Evolutionary conservation across 2,797 vertebrate species (phyloP).

Genomic region (Enteromius trimaculatus): DNA sequence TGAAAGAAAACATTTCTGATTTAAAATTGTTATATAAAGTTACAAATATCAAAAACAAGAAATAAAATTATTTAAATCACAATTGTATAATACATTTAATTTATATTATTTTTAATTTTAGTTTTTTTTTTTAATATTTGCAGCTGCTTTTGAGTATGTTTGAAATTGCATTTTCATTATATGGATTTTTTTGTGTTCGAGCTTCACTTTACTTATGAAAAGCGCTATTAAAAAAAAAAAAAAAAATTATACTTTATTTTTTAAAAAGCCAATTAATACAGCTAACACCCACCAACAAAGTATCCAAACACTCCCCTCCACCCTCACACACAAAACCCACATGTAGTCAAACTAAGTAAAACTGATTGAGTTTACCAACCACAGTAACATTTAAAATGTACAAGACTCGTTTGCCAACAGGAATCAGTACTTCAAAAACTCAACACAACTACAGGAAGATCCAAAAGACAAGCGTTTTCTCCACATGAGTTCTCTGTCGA

Average conservation of each 20-base stretch:
- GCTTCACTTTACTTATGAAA: not conserved
- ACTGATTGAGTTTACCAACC: not conserved
- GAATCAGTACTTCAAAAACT: not conserved
- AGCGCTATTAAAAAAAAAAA: no score
- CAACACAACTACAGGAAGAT: not conserved
- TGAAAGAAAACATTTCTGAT: not conserved
- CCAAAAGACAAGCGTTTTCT: conserved; percentile 17
- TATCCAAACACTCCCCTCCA: not conserved
- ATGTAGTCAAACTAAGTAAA: not conserved
- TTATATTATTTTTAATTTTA: not conserved
- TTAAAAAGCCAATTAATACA: not conserved
- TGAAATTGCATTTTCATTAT: not conserved
- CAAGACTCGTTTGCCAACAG: conserved; percentile 7
- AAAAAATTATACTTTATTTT: not conserved
- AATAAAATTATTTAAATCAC: not conserved
- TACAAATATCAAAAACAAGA: not conserved
- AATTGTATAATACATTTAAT: not conserved
- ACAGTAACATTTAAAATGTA: not conserved
- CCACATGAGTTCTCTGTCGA: conserved; percentile 12
- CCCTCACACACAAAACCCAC: not conserved
- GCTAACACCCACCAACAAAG: not conserved
- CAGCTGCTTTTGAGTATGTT: not conserved
- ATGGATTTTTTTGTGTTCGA: not conserved
- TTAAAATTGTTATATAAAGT: not conserved
- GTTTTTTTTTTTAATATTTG: no score